Percentiles rank a stretch among this genome's conserved stretches.
These are phyloP conservation scores for Priocnemis perturbator DNA, from an alignment of 2,888 invertebrate genomes.

Conservation along the genomic window DNA sequence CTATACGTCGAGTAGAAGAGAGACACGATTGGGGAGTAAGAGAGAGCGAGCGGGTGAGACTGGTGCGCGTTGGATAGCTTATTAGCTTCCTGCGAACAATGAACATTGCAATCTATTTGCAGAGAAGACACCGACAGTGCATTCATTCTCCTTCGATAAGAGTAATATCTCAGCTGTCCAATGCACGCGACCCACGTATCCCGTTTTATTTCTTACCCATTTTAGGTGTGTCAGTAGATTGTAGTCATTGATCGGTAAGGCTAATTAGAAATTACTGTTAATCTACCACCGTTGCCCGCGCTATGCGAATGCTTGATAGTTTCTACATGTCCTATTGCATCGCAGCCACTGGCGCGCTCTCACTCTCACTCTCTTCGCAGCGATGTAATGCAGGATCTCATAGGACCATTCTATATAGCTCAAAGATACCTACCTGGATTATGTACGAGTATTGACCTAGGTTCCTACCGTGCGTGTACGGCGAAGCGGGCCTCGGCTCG, in stretches of 20 bases:
- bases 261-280: no score
- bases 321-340: no score
- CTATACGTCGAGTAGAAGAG: constrained; percentile 12
- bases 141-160: not conserved
- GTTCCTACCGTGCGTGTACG: not conserved
- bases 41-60: constrained; percentile 4
- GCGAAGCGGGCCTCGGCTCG: constrained; percentile 3
- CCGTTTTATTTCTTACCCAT: no score
- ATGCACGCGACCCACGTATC: no score
- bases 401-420: constrained; percentile 38
- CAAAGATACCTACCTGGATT: constrained; percentile 23
- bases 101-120: constrained; percentile 39
- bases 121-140: constrained; percentile 18
- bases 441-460: constrained; percentile 34
- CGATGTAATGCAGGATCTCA: constrained; percentile 1
- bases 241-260: no score
- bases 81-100: constrained; percentile 49
- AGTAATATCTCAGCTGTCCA: no score
- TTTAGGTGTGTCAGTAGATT: no score
- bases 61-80: constrained; percentile 35
- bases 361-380: no score
- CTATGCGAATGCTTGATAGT: no score
- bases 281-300: no score
- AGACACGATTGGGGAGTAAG: not conserved
- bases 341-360: no score